phyloP scores from a whole-genome alignment of 1,140 invertebrate genomes.

The Gonioctena quinquepunctata region DNA sequence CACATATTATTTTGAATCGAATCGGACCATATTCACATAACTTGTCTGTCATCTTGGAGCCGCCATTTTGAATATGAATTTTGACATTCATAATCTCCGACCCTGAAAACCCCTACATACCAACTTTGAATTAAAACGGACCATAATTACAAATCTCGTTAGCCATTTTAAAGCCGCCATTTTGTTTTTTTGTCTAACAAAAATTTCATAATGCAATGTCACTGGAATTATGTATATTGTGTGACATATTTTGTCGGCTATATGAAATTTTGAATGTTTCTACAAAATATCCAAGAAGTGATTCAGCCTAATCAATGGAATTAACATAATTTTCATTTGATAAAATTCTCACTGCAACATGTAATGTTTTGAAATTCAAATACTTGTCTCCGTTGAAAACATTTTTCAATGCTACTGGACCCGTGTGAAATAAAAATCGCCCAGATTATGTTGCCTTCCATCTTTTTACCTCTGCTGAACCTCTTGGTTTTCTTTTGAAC shows the following conservation, averaged over 20 bases:
- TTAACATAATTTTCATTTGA: conserved; percentile 3
- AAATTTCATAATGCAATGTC: conserved; percentile 12
- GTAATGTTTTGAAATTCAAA: conserved; percentile 5
- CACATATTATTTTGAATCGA: too few species aligned
- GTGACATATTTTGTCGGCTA: conserved; percentile 21
- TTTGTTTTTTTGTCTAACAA: conserved; percentile 8
- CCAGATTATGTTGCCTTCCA: neutral
- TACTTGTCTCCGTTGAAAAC: neutral
- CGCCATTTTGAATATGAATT: too few species aligned
- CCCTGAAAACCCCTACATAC: too few species aligned
- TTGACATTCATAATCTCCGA: too few species aligned
- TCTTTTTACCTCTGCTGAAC: neutral
- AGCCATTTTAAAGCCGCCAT: too few species aligned
- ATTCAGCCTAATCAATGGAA: conserved; percentile 12
- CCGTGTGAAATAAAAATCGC: neutral
- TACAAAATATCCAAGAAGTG: conserved; percentile 24
- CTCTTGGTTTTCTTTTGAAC: conserved; percentile 8
- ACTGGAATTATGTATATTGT: conserved; percentile 23
- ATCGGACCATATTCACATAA: too few species aligned
- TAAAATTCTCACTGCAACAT: conserved; percentile 11
- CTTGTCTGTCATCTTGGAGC: too few species aligned
- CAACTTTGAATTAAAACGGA: too few species aligned
- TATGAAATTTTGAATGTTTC: conserved; percentile 17
- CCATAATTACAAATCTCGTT: too few species aligned
- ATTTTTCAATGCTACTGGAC: neutral